These are phyloP conservation scores for Drosophila subsilvestris DNA, from an alignment of 2,888 invertebrate species.

Conservation along the genomic window DNA sequence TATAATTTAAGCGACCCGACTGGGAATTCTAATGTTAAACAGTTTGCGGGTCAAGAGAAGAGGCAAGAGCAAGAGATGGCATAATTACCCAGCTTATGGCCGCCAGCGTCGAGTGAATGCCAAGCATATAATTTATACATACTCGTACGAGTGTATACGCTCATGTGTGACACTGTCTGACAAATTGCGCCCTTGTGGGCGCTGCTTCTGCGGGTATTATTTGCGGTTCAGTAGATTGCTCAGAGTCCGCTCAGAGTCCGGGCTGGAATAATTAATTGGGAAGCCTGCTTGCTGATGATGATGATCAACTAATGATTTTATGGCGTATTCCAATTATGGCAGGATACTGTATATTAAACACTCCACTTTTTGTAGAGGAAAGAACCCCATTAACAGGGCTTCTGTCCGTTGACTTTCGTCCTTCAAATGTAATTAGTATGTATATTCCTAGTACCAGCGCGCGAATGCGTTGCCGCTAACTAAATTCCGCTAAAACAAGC, in stretches of 20 bases:
- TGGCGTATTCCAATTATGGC: conserved; percentile 2
- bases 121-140: conserved; percentile 1
- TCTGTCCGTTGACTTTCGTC: not conserved
- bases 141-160: conserved; percentile 1
- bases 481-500: conserved; percentile 45
- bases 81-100: conserved; percentile 61
- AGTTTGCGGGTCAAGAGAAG: conserved; percentile 36
- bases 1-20: conserved; percentile 46
- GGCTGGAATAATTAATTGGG: conserved; percentile 52
- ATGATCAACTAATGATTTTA: conserved; percentile 26
- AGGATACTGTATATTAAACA: too few relatives aligned
- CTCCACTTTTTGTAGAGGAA: not conserved
- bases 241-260: not conserved
- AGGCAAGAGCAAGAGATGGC: conserved; percentile 51
- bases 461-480: conserved; percentile 20
- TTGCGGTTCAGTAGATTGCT: conserved; percentile 24
- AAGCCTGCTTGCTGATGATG: conserved; percentile 21
- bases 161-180: conserved; percentile 6
- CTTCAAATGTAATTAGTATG: conserved; percentile 25
- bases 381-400: not conserved
- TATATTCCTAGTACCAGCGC: not conserved
- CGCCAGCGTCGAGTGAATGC: conserved; percentile 16
- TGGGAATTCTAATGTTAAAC: conserved; percentile 54
- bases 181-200: conserved; percentile 35
- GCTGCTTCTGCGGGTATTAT: conserved; percentile 12